Conservation (phyloP, 2,888 invertebrate genomes). For the Andrena fulva region DNA sequence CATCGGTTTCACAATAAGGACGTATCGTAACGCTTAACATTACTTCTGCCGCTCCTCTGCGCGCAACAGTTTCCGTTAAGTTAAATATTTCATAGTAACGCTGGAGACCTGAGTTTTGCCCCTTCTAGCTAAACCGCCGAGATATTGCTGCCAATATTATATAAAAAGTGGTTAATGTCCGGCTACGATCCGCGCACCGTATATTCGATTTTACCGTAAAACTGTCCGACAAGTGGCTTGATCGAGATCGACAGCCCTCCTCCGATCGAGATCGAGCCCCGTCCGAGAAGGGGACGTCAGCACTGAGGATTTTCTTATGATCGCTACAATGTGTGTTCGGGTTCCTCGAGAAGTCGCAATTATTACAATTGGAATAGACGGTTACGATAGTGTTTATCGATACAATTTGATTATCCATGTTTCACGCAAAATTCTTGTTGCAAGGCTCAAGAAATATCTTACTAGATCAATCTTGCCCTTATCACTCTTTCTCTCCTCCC, state of each 20-base stretch:
- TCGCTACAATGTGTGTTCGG: conserved; percentile 1
- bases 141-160: conserved; percentile 50
- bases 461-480: conserved; percentile 54
- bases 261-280: not conserved
- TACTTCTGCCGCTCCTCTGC: conserved; percentile 14
- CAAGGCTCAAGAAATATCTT: conserved; percentile 67
- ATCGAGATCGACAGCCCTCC: not conserved
- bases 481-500: conserved; percentile 44
- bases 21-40: conserved; percentile 42
- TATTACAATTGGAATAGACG: conserved; percentile 26
- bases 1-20: conserved; percentile 45
- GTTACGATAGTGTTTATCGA: conserved; percentile 46
- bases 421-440: conserved; percentile 65
- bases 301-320: not conserved
- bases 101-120: conserved; percentile 59
- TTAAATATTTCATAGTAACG: conserved; percentile 39
- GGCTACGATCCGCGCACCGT: conserved; percentile 9
- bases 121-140: conserved; percentile 41
- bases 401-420: conserved; percentile 69
- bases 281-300: not conserved
- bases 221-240: not conserved
- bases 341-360: conserved; percentile 16
- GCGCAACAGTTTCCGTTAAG: conserved; percentile 20
- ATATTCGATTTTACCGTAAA: not conserved
- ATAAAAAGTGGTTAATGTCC: conserved; percentile 22